These are phyloP conservation scores for Holothuria leucospilota DNA, from an alignment of 53 echinoderm and acorn worm species.

Conservation along the genomic window DNA sequence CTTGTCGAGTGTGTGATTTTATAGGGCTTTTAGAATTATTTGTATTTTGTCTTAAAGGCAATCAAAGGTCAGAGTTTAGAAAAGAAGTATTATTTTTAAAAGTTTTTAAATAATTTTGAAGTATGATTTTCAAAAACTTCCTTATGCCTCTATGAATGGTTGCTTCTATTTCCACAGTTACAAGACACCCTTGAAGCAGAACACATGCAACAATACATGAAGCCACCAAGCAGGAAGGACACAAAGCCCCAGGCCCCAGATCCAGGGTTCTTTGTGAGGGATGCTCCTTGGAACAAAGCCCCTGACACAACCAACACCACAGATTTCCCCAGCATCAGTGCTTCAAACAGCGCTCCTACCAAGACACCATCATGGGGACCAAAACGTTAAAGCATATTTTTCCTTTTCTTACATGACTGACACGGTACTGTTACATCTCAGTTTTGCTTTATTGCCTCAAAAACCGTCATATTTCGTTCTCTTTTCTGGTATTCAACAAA, in stretches of 20 bases:
- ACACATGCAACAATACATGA: conserved; percentile 80
- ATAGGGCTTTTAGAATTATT: too few species aligned
- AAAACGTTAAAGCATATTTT: background rate
- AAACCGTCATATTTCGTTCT: too few species aligned
- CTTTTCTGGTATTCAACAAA: too few species aligned
- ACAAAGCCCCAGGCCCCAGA: conserved; percentile 20
- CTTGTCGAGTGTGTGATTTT: too few species aligned
- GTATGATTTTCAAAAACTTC: too few species aligned
- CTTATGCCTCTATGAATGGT: background rate
- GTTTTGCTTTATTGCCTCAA: too few species aligned
- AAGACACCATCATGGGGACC: conserved; percentile 40
- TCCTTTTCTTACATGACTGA: too few species aligned
- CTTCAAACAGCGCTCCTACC: conserved; percentile 37
- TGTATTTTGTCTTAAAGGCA: too few species aligned
- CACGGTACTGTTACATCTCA: too few species aligned
- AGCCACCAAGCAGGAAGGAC: conserved; percentile 75
- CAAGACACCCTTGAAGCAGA: conserved; percentile 84
- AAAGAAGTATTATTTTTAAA: too few species aligned
- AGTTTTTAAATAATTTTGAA: too few species aligned
- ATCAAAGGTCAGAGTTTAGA: too few species aligned
- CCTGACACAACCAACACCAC: conserved; percentile 90
- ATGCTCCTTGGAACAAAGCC: conserved; percentile 91
- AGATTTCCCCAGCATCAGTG: conserved; percentile 92
- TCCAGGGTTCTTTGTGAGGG: conserved; percentile 77
- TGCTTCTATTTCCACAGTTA: conserved; percentile 53